Evolutionary conservation across 2,888 invertebrate genomes (phyloP), one percentile per base, ranked within the genome.

Genomic region (Podotricha telesiphe): DNA sequence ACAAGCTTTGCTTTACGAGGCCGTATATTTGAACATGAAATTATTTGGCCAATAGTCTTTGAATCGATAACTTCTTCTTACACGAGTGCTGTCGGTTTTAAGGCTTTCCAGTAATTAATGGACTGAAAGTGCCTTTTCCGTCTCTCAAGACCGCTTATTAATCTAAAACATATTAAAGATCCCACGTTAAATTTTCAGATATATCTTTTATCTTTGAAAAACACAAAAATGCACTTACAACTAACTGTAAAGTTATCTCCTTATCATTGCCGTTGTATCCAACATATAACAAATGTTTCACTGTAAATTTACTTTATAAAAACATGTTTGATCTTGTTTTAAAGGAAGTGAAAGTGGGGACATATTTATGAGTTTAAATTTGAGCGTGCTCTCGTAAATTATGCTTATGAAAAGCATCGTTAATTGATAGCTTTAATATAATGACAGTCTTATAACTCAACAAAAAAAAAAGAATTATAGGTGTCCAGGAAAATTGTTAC

Each of bases 1-100:
- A 79, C 78, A 82, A 77, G 78, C 67, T 73, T 74, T 73, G 73
- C 72, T 87, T 87, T 84, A 87, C 80, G 84, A 83, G 76, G 79
- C 76, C 73, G 77, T 83, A 81, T 82, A 81, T 84, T 85, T 82
- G 67, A 76, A 75, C 72, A 73, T 72, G 71, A 74, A 77, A 77
- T 82, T 84, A 81, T 82, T 80, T 77, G 75, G 65, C 65, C 75
- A 70, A 76, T 77, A 79, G 75, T 70, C 63, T 70, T 77, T 76
- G 73, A 78, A 80, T 80, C 79, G 77, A 80, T 82, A 79, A 73
- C 65, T 61, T 56, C 68, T 65, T 65, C 68, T 13, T 3, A 62
- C 42, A 65, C 28, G 45, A 68, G 58, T 67, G 47, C 59, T 45
- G 19, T 68, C 55, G 20, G 64, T 65, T 58, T 65, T 55, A 66